These are phyloP conservation scores for Lithophane leautieri DNA, from an alignment of 2,888 invertebrate genomes.

Conservation along the genomic window DNA sequence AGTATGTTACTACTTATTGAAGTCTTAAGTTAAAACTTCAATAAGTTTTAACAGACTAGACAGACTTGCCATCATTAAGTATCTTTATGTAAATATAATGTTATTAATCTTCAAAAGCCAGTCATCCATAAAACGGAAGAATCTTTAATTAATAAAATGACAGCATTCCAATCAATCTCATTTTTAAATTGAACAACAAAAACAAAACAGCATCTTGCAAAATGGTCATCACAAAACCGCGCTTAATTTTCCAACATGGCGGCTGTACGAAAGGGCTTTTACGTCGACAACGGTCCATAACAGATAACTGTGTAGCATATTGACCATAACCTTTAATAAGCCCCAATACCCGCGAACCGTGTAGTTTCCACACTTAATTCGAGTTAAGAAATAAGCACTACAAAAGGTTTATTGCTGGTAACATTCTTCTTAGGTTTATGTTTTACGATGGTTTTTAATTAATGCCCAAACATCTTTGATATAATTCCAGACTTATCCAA, in stretches of 20 bases:
- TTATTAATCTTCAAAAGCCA: background rate
- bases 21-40: too few species aligned
- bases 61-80: background rate
- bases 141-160: too few species aligned
- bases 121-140: too few species aligned
- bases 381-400: constrained; percentile 63
- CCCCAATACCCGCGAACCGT: constrained; percentile 67
- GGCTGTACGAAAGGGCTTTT: constrained; percentile 55
- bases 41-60: background rate
- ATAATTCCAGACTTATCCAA: background rate
- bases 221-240: constrained; percentile 38
- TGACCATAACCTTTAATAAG: constrained; percentile 79
- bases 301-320: constrained; percentile 77
- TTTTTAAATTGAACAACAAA: background rate
- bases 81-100: background rate
- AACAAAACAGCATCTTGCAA: constrained; percentile 19
- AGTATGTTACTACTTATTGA: too few species aligned
- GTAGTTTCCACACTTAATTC: constrained; percentile 73
- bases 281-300: constrained; percentile 60
- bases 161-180: background rate
- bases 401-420: constrained; percentile 47
- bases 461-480: background rate
- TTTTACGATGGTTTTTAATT: constrained; percentile 3
- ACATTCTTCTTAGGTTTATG: constrained; percentile 16
- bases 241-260: constrained; percentile 61